Percentiles rank a stretch among this genome's conserved stretches.
phyloP scores from a whole-genome alignment of 2,797 vertebrate species.

The Ctenochaetus hawaiiensis region DNA sequence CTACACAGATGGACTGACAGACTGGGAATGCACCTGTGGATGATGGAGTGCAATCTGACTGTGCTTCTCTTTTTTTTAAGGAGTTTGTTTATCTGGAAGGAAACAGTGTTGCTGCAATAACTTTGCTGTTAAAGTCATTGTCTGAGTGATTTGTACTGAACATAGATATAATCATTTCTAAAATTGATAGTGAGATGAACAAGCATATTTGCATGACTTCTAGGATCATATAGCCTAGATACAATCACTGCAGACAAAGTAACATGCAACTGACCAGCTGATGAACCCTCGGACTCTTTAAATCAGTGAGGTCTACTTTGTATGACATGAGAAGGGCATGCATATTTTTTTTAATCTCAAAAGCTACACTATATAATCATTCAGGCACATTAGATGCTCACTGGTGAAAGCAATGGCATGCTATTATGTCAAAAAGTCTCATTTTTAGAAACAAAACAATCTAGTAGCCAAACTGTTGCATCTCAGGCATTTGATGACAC shows the following conservation, averaged over 20 bases:
- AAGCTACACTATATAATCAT: too few relatives aligned
- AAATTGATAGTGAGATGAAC: not conserved
- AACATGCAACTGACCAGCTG: constrained; percentile 38
- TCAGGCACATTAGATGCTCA: not conserved
- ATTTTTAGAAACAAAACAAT: not conserved
- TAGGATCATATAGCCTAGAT: constrained; percentile 3
- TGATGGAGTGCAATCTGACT: constrained; percentile 10
- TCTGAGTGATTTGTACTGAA: not conserved
- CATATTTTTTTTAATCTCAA: too few relatives aligned
- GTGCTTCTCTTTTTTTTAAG: not conserved
- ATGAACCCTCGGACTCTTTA: constrained; percentile 32
- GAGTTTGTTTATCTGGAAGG: not conserved
- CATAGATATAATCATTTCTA: not conserved
- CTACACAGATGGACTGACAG: constrained; percentile 50
- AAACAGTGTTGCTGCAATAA: not conserved
- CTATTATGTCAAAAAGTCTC: too few relatives aligned
- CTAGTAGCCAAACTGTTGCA: not conserved
- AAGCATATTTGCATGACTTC: constrained; percentile 3
- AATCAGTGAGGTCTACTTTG: constrained; percentile 21
- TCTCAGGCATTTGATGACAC: not conserved
- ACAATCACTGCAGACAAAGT: constrained; percentile 18
- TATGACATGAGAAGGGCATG: not conserved
- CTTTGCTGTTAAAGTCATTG: not conserved
- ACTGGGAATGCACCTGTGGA: constrained; percentile 14
- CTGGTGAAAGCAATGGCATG: not conserved